Evolutionary conservation across 2,113 vertebrate genomes (phyloP), one percentile per base, ranked within the genome.

Genomic region (Channa argus): DNA sequence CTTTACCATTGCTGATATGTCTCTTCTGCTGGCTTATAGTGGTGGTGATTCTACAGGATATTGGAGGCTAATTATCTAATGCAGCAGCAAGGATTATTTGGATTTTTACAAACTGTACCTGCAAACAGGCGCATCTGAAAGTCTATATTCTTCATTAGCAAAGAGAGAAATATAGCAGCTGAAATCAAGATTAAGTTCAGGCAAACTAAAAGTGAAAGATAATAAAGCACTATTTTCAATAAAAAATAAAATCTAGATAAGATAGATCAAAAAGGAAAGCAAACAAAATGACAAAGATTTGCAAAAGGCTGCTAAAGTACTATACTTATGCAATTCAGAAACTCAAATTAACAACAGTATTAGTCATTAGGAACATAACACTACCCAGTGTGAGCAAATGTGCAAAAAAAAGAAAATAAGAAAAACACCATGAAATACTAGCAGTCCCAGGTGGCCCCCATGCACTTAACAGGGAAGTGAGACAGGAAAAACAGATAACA

Each of bases 41-140:
- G 52, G 8, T 68, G 53, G n/a, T 54, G 5, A 67, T 47, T 70
- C 77, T 85, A 84, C 15, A 2, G 15, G 9, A 36, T 41, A 15
- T 61, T 77, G 88, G 86, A 38, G 34, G 49, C 79, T 89, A 89
- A 60, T 5, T 15, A 49, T 34, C 77, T 88, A 81, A 46, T 33
- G 47, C 78, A 84, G 86, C 70, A 51, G 44, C 46, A 66, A 71
- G 58, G 61, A 45, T 36, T 15, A 52, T 38, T 39, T 14, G 37
- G 36, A 49, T 78, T 70, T 83, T 45, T 49, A 74, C 66, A 77
- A 77, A 92, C 79, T 82, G 88, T 95, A 95, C 93, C 94, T 95
- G 92, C 86, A 86, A 94, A 93, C 49, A 94, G 90, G 50, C 92
- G 89, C 61, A 90, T 93, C 92, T 93, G 92, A 92, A 92, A 94